A percentile compares a stretch with the other conserved stretches of the same genome.
Conservation (phyloP, 2,888 invertebrate species). For the Orthosia gracilis region DNA sequence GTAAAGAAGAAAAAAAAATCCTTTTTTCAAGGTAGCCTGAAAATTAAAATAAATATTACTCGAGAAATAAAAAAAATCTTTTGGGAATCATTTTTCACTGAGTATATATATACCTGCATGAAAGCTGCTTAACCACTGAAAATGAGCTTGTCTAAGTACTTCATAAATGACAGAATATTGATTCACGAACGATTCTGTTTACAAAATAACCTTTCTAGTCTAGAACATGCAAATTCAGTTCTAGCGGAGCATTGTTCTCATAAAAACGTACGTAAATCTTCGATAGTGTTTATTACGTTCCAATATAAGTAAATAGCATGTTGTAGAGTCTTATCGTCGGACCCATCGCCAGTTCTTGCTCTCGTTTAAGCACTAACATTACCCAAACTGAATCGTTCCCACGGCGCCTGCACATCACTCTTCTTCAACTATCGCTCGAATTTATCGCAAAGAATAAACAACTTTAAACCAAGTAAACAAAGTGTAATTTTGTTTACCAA, state of each 20-base stretch:
- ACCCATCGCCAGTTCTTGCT: conserved; percentile 81
- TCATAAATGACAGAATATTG: conserved; percentile 12
- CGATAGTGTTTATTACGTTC: conserved; percentile 69
- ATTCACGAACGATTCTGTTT: not conserved
- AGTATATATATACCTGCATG: not conserved
- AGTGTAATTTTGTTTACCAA: conserved; percentile 60
- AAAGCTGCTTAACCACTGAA: not conserved
- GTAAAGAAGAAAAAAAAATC: no score
- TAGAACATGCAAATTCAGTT: conserved; percentile 58
- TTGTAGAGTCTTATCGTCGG: conserved; percentile 76
- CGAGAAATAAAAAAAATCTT: not conserved
- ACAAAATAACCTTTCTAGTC: conserved; percentile 38
- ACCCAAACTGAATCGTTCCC: conserved; percentile 86
- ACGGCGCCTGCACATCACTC: conserved; percentile 85
- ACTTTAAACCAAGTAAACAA: conserved; percentile 60
- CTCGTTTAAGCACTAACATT: conserved; percentile 78
- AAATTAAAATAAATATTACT: not conserved
- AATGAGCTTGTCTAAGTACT: not conserved
- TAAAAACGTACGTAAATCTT: conserved; percentile 64
- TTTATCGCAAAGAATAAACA: conserved; percentile 62
- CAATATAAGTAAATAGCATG: conserved; percentile 74
- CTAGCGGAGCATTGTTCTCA: conserved; percentile 61
- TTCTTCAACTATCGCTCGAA: conserved; percentile 71
- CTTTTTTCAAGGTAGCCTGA: not conserved
- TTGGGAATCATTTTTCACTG: no score